Conservation (phyloP, 53 echinoderm and acorn worm species). For the Echinarachnius parma region DNA sequence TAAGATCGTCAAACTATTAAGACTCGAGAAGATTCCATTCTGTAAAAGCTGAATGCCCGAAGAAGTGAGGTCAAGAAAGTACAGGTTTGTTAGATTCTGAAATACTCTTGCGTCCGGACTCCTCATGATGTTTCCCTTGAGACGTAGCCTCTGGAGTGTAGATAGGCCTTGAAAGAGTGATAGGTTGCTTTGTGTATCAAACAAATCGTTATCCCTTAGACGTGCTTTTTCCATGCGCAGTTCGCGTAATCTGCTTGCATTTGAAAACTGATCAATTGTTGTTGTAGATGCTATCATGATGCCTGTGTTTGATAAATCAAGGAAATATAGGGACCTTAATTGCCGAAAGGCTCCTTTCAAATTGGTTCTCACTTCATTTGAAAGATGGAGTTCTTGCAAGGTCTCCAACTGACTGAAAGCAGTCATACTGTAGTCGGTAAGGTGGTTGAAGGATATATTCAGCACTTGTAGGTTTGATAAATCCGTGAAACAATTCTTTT, state of each 20-base stretch:
- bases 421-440: too few species aligned
- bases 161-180: conserved; percentile 3
- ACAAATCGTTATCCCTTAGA: background rate
- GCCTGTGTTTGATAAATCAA: conserved; percentile 5
- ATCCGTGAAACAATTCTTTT: background rate
- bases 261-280: background rate
- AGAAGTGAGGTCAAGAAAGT: background rate
- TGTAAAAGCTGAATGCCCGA: background rate
- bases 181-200: background rate
- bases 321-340: background rate
- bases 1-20: background rate
- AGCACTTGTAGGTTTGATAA: conserved; percentile 2
- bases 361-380: background rate
- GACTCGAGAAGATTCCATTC: background rate
- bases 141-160: background rate
- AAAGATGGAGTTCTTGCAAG: conserved; percentile 2
- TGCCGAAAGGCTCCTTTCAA: background rate
- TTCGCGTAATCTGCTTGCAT: background rate
- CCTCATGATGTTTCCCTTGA: background rate
- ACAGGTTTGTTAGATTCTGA: background rate
- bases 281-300: background rate
- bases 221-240: background rate
- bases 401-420: background rate
- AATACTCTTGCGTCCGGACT: background rate
- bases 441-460: background rate